Percentiles rank a stretch among this genome's conserved stretches.
These are phyloP conservation scores for Antheraea assamensis DNA, from an alignment of 2,888 invertebrate species.

Conservation along the genomic window DNA sequence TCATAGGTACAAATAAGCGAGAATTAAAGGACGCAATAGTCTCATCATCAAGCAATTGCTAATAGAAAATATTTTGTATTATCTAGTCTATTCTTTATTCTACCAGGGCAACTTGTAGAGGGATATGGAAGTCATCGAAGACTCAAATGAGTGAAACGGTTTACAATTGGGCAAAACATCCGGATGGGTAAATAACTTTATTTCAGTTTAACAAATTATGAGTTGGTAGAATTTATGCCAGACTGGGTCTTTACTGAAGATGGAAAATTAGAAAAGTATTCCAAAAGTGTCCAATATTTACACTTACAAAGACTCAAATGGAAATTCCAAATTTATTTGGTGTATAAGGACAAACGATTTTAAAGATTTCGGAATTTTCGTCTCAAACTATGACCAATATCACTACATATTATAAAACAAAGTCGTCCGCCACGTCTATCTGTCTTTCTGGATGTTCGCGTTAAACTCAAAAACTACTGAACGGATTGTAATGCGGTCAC, in stretches of 20 bases:
- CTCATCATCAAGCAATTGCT: too few species aligned
- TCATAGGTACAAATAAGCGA: too few species aligned
- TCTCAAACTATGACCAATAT: too few species aligned
- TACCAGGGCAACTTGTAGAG: constrained; percentile 53
- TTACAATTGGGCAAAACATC: constrained; percentile 45
- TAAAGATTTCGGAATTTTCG: background rate
- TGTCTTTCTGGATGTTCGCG: too few species aligned
- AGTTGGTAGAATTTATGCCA: background rate
- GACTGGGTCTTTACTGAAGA: background rate
- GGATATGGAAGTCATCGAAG: constrained; percentile 43
- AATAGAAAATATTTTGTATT: too few species aligned
- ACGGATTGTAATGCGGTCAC: too few species aligned
- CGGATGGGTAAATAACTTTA: constrained; percentile 6
- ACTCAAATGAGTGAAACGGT: constrained; percentile 45
- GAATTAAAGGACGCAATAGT: too few species aligned
- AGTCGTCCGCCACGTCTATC: too few species aligned
- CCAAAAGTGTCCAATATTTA: background rate
- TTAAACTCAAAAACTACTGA: too few species aligned
- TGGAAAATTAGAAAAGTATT: background rate
- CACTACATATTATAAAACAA: too few species aligned
- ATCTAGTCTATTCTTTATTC: background rate
- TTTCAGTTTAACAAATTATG: background rate
- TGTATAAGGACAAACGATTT: too few species aligned
- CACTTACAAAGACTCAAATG: background rate
- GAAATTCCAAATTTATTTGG: too few species aligned